phyloP scores from a whole-genome alignment of 1,140 invertebrate species.

The Megalopta genalis region DNA sequence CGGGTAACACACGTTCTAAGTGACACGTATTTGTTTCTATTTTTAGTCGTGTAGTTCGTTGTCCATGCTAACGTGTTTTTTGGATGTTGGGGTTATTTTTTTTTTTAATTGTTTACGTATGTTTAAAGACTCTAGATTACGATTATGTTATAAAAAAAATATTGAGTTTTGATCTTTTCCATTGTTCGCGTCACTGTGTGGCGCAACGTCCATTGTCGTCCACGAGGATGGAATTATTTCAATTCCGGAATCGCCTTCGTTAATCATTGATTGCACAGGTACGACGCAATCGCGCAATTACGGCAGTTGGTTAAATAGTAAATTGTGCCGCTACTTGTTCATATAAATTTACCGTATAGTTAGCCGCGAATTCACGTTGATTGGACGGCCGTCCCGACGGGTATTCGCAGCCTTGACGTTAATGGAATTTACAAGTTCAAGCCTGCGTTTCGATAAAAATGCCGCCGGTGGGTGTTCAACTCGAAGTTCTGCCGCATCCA shows the following conservation, averaged over 20 bases:
- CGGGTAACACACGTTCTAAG: no score
- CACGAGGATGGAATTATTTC: not conserved
- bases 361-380: slow-evolving; percentile 54
- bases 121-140: no score
- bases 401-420: slow-evolving; percentile 41
- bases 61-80: no score
- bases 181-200: no score
- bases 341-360: slow-evolving; percentile 49
- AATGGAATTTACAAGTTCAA: slow-evolving; percentile 62
- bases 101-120: no score
- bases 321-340: slow-evolving; percentile 30
- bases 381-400: slow-evolving; percentile 43
- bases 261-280: slow-evolving; percentile 28
- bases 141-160: no score
- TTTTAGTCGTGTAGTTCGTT: no score
- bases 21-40: no score
- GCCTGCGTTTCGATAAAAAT: not conserved
- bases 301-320: slow-evolving; percentile 48
- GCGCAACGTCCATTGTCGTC: not conserved
- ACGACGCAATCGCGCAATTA: slow-evolving; percentile 26
- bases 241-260: slow-evolving; percentile 10
- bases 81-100: no score
- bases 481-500: not conserved
- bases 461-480: not conserved
- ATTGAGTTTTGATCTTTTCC: no score